Conservation (phyloP, 2,888 invertebrate genomes). For the Uloborus plumipes region DNA sequence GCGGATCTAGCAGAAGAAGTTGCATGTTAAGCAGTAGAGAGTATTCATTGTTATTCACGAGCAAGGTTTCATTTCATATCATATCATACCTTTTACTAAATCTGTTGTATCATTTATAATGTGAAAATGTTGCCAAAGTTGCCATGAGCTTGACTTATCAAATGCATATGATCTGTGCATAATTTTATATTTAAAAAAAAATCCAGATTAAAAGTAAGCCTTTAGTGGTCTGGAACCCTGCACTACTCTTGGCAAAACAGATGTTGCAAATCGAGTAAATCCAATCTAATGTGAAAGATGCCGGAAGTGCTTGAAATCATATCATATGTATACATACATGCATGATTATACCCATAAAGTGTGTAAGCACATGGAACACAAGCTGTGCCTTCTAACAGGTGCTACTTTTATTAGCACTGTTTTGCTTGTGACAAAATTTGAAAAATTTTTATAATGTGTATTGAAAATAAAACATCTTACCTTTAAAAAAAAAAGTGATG, state of each 20-base stretch:
- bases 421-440: constrained; percentile 62
- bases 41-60: too few species aligned
- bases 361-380: constrained; percentile 56
- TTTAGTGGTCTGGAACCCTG: constrained; percentile 8
- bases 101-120: too few species aligned
- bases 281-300: constrained; percentile 36
- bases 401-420: constrained; percentile 61
- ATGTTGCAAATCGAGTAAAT: constrained; percentile 17
- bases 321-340: constrained; percentile 56
- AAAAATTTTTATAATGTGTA: constrained; percentile 57
- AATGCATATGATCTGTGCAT: too few species aligned
- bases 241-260: constrained; percentile 1
- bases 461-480: constrained; percentile 49
- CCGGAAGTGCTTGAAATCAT: constrained; percentile 60
- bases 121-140: too few species aligned
- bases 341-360: constrained; percentile 27
- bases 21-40: too few species aligned
- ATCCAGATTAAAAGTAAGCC: too few species aligned
- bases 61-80: too few species aligned
- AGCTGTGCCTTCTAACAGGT: constrained; percentile 64
- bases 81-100: too few species aligned
- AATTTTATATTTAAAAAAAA: too few species aligned
- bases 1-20: too few species aligned
- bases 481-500: constrained; percentile 18
- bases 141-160: too few species aligned